Conservation (phyloP, 53 echinoderm and acorn worm species). For the Antedon mediterranea region DNA sequence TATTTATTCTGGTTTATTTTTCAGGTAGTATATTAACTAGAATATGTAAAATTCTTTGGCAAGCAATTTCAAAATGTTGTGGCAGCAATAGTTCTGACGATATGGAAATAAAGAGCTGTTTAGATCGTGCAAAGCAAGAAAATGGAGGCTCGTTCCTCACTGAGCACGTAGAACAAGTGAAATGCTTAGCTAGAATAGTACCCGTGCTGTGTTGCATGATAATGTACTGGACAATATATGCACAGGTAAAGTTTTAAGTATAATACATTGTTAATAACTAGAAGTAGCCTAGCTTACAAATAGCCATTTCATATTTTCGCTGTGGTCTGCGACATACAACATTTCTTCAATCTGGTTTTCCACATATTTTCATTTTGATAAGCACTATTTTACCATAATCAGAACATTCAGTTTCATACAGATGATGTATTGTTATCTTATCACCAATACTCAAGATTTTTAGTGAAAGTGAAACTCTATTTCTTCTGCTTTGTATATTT, state of each 20-base stretch:
- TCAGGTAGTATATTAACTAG: slow-evolving; percentile 71
- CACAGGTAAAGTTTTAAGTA: slow-evolving; percentile 54
- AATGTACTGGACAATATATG: slow-evolving; percentile 83
- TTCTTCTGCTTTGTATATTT: neutral
- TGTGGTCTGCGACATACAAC: too few relatives aligned
- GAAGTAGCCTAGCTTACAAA: too few relatives aligned
- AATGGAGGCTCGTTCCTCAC: slow-evolving; percentile 64
- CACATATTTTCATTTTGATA: too few relatives aligned
- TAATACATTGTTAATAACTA: too few relatives aligned
- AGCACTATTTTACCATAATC: too few relatives aligned
- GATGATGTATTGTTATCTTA: too few relatives aligned
- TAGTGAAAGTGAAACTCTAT: neutral
- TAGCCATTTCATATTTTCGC: too few relatives aligned
- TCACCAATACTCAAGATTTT: too few relatives aligned
- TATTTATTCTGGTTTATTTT: neutral
- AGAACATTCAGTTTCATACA: too few relatives aligned
- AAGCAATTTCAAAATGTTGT: slow-evolving; percentile 20
- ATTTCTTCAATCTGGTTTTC: too few relatives aligned
- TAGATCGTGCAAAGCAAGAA: slow-evolving; percentile 57
- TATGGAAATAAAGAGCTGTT: slow-evolving; percentile 27
- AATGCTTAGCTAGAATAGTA: slow-evolving; percentile 50
- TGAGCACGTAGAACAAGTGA: slow-evolving; percentile 60
- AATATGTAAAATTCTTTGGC: slow-evolving; percentile 44
- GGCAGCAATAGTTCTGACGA: neutral
- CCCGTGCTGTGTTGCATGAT: slow-evolving; percentile 67